Evolutionary conservation across 2,797 vertebrate species (phyloP), one percentile per base, ranked within the genome.

Genomic region (Peromyscus attwateri): DNA sequence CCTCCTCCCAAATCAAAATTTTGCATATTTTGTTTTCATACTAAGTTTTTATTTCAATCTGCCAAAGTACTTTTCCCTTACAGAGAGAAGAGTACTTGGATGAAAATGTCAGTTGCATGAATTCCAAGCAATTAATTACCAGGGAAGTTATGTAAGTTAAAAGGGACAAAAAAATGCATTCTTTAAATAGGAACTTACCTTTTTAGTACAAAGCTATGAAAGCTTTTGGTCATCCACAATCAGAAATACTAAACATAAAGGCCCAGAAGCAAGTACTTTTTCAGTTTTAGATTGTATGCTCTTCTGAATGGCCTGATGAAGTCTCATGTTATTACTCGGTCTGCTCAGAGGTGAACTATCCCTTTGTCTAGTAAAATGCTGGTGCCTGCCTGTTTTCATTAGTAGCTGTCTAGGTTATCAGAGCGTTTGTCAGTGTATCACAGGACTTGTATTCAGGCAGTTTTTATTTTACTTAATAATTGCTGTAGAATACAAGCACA

Each of bases 71-170:
- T 88, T 46, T 93, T 77, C 13, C 89, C 77, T 12, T 75, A 57
- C 3, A 70, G 66, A 70, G 79, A 25, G 68, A 91, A 66, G 40
- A n/a, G 3, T 21, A 27, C 52, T 82, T 62, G 43, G 49, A 90
- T 34, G 29, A 62, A 85, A 90, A 83, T 80, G 64, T 66, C 66
- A 91, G 40, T 14, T 92, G 57, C 90, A 60, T 92, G 57, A 62
- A 92, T 62, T 94, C 43, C 55, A 88, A 60, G 27, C 43, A 88
- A 43, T 94, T 87, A 88, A 43, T 94, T 87, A 68, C 46, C 73
- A 92, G 89, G 89, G 89, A 94, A 91, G 57, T 64, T 91, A 87
- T 91, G 77, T 13, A 52, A 57, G 46, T n/a, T 83, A 84, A 91
- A 92, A 68, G 73, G 77, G 16, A 13, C 3, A 37, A 16, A 94